Evolutionary conservation across 2,113 vertebrate species (phyloP).

Genomic region (Bagarius yarrelli): DNA sequence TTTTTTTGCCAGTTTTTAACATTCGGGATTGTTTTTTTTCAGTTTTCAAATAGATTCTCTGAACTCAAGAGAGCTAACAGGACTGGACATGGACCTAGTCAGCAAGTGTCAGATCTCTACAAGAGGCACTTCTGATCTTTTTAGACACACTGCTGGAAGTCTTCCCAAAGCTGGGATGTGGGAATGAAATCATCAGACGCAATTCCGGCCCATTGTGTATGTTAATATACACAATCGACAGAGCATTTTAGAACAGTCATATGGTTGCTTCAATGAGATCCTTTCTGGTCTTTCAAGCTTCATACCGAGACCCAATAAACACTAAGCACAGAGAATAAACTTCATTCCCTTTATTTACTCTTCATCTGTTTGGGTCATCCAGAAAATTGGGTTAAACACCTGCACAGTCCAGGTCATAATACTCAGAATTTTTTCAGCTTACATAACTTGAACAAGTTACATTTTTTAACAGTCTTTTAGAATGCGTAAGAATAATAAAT

Average conservation of each 20-base stretch:
- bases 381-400: constrained; percentile 11
- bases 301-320: constrained; percentile 16
- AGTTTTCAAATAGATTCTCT: constrained; percentile 31
- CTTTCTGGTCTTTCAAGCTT: neutral
- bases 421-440: neutral
- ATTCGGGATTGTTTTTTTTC: too few relatives aligned
- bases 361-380: neutral
- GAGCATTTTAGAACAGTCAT: neutral
- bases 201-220: constrained; percentile 1
- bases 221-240: constrained; percentile 21
- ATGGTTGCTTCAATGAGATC: constrained; percentile 31
- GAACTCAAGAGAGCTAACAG: constrained; percentile 29
- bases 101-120: constrained; percentile 44
- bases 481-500: neutral
- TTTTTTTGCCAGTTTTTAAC: too few relatives aligned
- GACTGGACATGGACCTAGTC: constrained; percentile 46
- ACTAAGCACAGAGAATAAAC: constrained; percentile 33
- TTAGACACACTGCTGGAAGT: constrained; percentile 30
- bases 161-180: constrained; percentile 26
- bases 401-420: neutral
- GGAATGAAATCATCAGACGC: constrained; percentile 29
- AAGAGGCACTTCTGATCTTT: constrained; percentile 39
- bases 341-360: neutral
- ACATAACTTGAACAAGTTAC: too few relatives aligned
- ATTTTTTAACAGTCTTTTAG: too few relatives aligned